A percentile compares a stretch with the other conserved stretches of the same genome.
phyloP scores from a whole-genome alignment of 2,797 vertebrate genomes.

The Sebastes taczanowskii region DNA sequence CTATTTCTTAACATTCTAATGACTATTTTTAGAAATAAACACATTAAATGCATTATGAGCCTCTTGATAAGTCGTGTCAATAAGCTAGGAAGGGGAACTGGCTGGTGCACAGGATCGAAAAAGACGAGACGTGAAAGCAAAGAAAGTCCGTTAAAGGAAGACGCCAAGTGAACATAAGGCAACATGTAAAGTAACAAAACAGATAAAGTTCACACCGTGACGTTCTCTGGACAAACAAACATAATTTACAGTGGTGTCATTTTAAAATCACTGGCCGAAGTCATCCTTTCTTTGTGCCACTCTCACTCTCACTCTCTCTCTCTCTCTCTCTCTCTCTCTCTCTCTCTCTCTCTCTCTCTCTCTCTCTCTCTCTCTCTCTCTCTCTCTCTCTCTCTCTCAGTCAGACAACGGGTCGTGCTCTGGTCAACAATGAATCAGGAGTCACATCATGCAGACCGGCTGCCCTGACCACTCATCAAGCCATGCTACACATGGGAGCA shows the following conservation, averaged over 20 bases:
- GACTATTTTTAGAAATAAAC: neutral
- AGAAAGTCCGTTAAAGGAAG: constrained; percentile 12
- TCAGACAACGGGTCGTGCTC: constrained; percentile 47
- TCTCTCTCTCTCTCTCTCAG: constrained; percentile 37
- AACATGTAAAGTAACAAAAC: constrained; percentile 23
- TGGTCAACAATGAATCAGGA: constrained; percentile 40
- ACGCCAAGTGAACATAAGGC: constrained; percentile 7
- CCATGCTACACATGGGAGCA: constrained; percentile 72
- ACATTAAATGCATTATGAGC: neutral
- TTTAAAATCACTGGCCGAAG: constrained; percentile 2
- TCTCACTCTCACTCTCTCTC: constrained; percentile 28
- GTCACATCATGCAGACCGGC: constrained; percentile 66
- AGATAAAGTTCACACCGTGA: constrained; percentile 7
- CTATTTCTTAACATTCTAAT: neutral
- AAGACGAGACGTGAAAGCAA: constrained; percentile 25
- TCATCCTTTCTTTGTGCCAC: constrained; percentile 1
- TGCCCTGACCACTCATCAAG: constrained; percentile 61
- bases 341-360: constrained; percentile 33
- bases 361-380: constrained; percentile 31
- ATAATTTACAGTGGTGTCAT: constrained; percentile 5
- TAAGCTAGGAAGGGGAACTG: neutral
- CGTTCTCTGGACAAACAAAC: constrained; percentile 33
- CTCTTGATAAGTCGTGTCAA: neutral
- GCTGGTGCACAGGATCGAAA: neutral
- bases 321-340: constrained; percentile 35